Evolutionary conservation across 2,797 vertebrate species (phyloP).

Genomic region (Buceros bicornis): DNA sequence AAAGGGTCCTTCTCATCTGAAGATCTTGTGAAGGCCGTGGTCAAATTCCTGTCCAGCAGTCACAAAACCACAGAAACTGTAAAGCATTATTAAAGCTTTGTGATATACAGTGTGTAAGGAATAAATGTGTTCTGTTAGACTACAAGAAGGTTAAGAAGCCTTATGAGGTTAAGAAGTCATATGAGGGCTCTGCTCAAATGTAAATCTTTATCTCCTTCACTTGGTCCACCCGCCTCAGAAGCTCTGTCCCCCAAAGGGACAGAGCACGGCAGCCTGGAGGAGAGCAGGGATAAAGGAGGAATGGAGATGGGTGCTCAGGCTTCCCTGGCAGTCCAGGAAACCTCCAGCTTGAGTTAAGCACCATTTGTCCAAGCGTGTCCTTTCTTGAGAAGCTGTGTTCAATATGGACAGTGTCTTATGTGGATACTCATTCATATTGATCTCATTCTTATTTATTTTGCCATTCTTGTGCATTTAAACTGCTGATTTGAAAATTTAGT

Average conservation of each 20-base stretch:
- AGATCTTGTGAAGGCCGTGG: background rate
- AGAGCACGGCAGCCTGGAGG: background rate
- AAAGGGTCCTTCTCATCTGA: background rate
- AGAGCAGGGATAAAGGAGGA: background rate
- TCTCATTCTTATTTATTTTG: background rate
- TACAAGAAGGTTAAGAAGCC: background rate
- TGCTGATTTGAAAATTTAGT: background rate
- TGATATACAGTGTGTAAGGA: background rate
- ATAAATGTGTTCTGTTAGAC: background rate
- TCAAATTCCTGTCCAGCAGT: background rate
- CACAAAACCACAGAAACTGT: background rate
- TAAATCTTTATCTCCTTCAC: background rate
- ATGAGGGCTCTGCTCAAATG: background rate
- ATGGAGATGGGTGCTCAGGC: background rate
- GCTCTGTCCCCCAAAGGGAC: background rate
- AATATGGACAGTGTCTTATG: background rate
- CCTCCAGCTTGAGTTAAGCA: background rate
- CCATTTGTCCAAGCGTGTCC: fast-evolving
- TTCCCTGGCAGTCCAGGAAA: background rate
- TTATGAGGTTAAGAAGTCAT: no score
- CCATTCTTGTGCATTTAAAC: background rate
- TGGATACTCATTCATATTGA: background rate
- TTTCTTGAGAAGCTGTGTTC: background rate
- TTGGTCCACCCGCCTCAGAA: fast-evolving
- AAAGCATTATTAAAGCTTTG: background rate